Evolutionary conservation across 1,140 invertebrate genomes (phyloP), one percentile per base, ranked within the genome.

Genomic region (Calephelis virginiensis): DNA sequence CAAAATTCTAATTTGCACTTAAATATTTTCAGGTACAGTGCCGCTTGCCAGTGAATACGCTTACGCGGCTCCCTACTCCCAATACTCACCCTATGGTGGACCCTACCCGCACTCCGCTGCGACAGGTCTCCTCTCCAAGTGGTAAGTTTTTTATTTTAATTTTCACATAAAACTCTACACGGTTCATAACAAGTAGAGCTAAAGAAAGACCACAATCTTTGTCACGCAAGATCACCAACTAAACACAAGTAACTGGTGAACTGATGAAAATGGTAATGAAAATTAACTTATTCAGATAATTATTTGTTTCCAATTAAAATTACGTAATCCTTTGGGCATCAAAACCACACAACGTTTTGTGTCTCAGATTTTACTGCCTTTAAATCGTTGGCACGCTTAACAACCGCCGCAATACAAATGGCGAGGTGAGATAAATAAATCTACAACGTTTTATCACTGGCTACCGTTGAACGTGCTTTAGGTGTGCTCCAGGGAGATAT

Each of bases 71-170:
- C 85, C 88, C 0, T 90, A 90, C 73, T 82, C 85, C 6, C 86
- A 89, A 59, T 90, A 90, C 76, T 90, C 88, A 17, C 86, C 86
- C 10, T 90, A 90, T 72, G 86, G 86, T 43, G 88, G 82, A 8
- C 88, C 88, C 0, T 90, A 90, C 75, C 78, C 86, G 6, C 88
- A 90, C 64, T 87, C 86, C 11, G 82, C 86, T 1, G 85, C 88
- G 46, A 90, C 88, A 12, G 88, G 88, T n/a, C 72, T 90, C 53
- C 82, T 90, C 66, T 83, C 86, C 75, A 90, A 90, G 88, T 90
- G 88, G 88, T 90, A 72, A 81, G 84, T 78, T 28, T 28, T 28
- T 28, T 28, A 28, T 28, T 28, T 28, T 28, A 28, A 28, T 28
- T 1, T 28, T 28, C 28, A 28, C 3, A 28, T 3, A 28, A 28